Base-by-base conservation (phyloP, 2,888 invertebrate genomes). In the Chironomus riparius region DNA sequence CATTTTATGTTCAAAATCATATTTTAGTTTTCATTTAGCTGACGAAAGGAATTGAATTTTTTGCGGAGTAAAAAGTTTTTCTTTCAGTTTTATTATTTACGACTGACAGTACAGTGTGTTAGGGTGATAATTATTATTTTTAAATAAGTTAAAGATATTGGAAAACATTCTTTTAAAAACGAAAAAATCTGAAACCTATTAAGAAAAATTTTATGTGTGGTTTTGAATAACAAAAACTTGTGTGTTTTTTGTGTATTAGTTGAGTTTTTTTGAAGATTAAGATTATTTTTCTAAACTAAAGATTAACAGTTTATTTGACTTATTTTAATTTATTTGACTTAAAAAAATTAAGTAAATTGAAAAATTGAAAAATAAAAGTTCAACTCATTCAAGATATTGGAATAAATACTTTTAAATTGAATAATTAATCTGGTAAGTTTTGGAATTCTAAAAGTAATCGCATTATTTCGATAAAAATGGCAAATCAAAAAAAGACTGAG, bases 241-340 rank as follows among this genome's bases (percentile, higher is more conserved):
- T 71, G 71, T 65, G 65, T 73, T 73, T 73, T 73, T 73, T 73
- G 73, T 73, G 73, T 65, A 73, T 65, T 61, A 61, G 65, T 73
- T 65, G 48, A 56, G 28, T 71, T 70, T 15, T n/a, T 70, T 56
- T 56, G 56, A 56, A 4, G 18, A 56, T 56, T 22, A 18, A 70
- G 21, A n/a, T n/a, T 48, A 15, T 48, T 61, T 71, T 56, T 7
- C 56, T 56, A 18, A 56, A 18, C 56, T 56, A 18, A 56, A 18
- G n/a, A 71, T 47, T 38, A 10, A 38, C 15, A 73, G 21, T 73
- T 73, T 50, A 10, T 56, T 15, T 12, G 2, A 48, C 10, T 70
- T 65, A 62, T 21, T 73, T 18, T 38, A 21, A 50, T 62, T 15
- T 38, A 15, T 12, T 68, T 1, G 47, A 38, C 21, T 13, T 15